A percentile compares a stretch with the other conserved stretches of the same genome.
phyloP scores from a whole-genome alignment of 2,888 invertebrate genomes.

The Drosophila paramelanica region DNA sequence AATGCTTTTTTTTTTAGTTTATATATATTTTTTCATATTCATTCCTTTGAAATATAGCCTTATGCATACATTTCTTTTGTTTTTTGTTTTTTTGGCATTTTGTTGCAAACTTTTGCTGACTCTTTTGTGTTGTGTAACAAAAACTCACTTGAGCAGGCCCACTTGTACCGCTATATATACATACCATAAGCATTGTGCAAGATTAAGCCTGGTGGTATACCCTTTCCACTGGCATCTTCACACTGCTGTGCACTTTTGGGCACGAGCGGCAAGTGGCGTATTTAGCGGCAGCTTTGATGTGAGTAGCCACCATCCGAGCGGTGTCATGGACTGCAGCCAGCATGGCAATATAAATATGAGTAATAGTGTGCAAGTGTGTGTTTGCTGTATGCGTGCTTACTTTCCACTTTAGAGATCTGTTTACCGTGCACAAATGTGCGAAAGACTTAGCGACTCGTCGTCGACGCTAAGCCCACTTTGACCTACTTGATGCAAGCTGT shows the following conservation, averaged over 20 bases:
- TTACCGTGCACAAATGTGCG: conserved; percentile 63
- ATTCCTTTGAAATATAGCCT: too few relatives aligned
- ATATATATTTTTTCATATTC: neutral
- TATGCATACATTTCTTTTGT: too few relatives aligned
- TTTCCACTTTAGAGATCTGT: conserved; percentile 73
- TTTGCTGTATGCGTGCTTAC: conserved; percentile 47
- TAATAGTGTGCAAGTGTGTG: conserved; percentile 1
- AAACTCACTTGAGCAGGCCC: conserved; percentile 15
- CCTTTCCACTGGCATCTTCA: neutral
- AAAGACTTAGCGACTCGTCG: conserved; percentile 53
- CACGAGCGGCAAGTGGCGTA: conserved; percentile 46
- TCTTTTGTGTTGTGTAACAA: conserved; percentile 8
- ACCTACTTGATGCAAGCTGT: conserved; percentile 65
- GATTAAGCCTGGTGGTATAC: conserved; percentile 23
- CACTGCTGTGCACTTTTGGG: conserved; percentile 43
- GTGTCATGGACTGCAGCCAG: conserved; percentile 17
- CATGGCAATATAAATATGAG: conserved; percentile 28
- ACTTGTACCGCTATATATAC: conserved; percentile 4
- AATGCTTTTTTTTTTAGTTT: neutral
- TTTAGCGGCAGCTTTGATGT: conserved; percentile 64
- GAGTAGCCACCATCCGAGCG: conserved; percentile 34
- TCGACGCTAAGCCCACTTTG: conserved; percentile 62
- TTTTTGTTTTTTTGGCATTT: too few relatives aligned
- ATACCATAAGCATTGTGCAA: conserved; percentile 25
- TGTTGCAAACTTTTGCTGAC: too few relatives aligned